A percentile compares a stretch with the other conserved stretches of the same genome.
Conservation (phyloP, 2,888 invertebrate species). For the Chouioia cunea region DNA sequence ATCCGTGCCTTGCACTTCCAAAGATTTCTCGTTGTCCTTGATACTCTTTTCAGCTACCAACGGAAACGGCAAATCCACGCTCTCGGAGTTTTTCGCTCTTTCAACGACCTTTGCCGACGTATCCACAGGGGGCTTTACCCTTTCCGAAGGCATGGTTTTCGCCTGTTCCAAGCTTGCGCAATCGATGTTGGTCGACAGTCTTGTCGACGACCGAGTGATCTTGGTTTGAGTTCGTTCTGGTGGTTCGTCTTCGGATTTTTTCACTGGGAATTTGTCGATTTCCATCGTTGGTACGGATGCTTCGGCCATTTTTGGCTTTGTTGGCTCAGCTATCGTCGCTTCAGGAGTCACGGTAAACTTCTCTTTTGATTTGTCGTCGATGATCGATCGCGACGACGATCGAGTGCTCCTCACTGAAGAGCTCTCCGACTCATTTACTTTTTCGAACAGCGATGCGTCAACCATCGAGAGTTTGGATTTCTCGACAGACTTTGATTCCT, state of each 20-base stretch:
- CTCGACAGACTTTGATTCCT: slow-evolving; percentile 3
- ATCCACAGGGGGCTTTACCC: not conserved
- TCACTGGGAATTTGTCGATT: not conserved
- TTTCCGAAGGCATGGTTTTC: not conserved
- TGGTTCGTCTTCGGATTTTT: slow-evolving; percentile 5
- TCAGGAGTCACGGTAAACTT: not conserved
- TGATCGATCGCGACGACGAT: slow-evolving; percentile 23
- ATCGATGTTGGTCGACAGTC: not conserved
- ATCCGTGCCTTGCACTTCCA: not conserved
- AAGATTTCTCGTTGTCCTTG: not conserved
- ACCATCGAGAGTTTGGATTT: not conserved
- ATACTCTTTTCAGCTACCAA: not conserved
- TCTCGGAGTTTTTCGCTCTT: slow-evolving; percentile 1
- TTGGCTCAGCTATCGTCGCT: not conserved
- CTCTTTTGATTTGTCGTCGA: slow-evolving; percentile 14
- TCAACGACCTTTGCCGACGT: not conserved
- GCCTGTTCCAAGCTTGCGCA: not conserved
- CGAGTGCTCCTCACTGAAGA: slow-evolving; percentile 9
- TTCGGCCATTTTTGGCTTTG: not conserved
- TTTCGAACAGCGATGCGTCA: not conserved
- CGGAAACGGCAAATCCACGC: not conserved
- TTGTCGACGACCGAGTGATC: slow-evolving; percentile 21
- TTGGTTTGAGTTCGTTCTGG: slow-evolving; percentile 8
- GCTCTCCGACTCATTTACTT: not conserved
- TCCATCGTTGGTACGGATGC: not conserved